phyloP scores from a whole-genome alignment of 2,888 invertebrate species.

The Hoplodrina ambigua region DNA sequence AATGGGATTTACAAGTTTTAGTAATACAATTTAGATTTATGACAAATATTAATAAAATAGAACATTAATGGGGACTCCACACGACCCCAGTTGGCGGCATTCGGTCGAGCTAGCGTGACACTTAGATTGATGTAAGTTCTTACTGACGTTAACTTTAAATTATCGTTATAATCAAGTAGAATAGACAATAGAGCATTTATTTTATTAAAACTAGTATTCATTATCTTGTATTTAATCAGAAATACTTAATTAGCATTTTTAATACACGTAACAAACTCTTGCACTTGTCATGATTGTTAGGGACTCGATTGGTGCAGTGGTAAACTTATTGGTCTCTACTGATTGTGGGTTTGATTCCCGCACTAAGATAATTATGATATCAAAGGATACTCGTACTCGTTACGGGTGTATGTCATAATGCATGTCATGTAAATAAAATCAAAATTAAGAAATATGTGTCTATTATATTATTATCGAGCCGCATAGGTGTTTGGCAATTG shows the following conservation, averaged over 20 bases:
- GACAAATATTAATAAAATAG: slow-evolving; percentile 21
- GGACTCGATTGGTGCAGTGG: neutral
- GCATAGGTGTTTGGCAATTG: neutral
- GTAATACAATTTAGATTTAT: slow-evolving; percentile 22
- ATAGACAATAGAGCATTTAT: slow-evolving; percentile 32
- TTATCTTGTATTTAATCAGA: slow-evolving; percentile 20
- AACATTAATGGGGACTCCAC: slow-evolving; percentile 16
- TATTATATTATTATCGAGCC: neutral
- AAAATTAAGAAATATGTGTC: neutral
- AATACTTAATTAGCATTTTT: slow-evolving; percentile 11
- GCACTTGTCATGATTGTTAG: slow-evolving; percentile 1
- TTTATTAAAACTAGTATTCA: slow-evolving; percentile 31
- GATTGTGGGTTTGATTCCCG: slow-evolving; percentile 24
- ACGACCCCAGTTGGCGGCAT: slow-evolving; percentile 20
- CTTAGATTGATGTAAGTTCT: slow-evolving; percentile 47
- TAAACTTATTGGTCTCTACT: neutral
- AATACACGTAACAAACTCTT: neutral
- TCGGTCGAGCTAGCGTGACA: slow-evolving; percentile 14
- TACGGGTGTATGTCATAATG: slow-evolving; percentile 7
- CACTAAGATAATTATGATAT: slow-evolving; percentile 6
- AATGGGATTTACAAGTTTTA: slow-evolving; percentile 27
- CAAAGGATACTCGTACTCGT: neutral
- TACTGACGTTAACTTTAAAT: slow-evolving; percentile 21
- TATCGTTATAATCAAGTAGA: slow-evolving; percentile 8
- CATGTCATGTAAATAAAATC: slow-evolving; percentile 30